Percentiles rank a stretch among this genome's conserved stretches.
phyloP scores from a whole-genome alignment of 1,140 invertebrate genomes.

The Lasaia peninsularis region DNA sequence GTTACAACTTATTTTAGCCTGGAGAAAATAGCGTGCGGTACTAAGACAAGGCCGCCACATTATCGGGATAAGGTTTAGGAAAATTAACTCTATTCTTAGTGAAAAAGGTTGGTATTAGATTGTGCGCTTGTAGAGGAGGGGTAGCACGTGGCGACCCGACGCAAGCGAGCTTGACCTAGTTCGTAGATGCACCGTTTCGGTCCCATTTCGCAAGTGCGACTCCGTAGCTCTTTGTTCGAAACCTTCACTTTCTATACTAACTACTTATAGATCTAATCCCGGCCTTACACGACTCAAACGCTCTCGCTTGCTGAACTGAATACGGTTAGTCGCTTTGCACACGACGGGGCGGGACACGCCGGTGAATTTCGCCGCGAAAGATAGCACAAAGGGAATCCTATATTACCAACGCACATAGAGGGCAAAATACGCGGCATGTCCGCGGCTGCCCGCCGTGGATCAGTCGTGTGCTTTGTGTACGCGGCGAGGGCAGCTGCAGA shows the following conservation, averaged over 20 bases:
- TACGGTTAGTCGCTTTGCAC: too few relatives aligned
- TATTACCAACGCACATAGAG: too few relatives aligned
- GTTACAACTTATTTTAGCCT: constrained; percentile 11
- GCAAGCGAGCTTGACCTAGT: constrained; percentile 68
- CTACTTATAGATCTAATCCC: constrained; percentile 17
- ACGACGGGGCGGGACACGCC: too few relatives aligned
- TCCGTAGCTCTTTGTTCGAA: constrained; percentile 33
- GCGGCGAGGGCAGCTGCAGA: too few relatives aligned
- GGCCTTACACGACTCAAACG: neutral
- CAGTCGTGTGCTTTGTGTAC: too few relatives aligned
- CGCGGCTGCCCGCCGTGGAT: too few relatives aligned
- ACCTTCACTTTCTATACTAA: constrained; percentile 30
- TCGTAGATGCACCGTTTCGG: constrained; percentile 69
- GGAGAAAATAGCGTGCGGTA: constrained; percentile 27
- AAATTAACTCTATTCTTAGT: constrained; percentile 33
- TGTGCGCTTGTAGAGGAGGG: constrained; percentile 26
- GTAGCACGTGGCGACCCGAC: constrained; percentile 61
- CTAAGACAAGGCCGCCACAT: constrained; percentile 37
- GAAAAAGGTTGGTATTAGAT: constrained; percentile 24
- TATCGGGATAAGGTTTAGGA: neutral
- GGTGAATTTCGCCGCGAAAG: too few relatives aligned
- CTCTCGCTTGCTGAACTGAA: neutral
- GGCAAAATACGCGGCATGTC: too few relatives aligned
- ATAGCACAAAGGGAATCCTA: too few relatives aligned
- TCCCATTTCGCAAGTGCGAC: constrained; percentile 52